These are phyloP conservation scores for Nettapus auritus DNA, from an alignment of 2,113 vertebrate genomes.

Conservation along the genomic window DNA sequence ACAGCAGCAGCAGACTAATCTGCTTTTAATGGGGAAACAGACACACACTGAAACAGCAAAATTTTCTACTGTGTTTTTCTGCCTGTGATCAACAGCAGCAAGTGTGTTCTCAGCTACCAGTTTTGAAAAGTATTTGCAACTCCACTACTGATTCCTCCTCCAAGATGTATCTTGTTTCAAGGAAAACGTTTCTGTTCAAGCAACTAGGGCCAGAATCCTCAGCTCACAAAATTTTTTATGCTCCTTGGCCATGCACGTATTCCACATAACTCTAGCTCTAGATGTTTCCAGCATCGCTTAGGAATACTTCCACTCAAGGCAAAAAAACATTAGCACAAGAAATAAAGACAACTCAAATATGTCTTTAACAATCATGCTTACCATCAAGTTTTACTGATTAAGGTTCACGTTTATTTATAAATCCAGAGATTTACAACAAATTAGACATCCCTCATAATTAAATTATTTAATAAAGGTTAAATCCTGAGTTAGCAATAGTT, in stretches of 20 bases:
- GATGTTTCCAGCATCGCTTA: not conserved
- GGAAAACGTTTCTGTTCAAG: not conserved
- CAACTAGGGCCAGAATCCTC: not conserved
- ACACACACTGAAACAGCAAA: not conserved
- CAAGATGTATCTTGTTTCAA: not conserved
- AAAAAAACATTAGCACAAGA: not conserved
- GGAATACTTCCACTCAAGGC: not conserved
- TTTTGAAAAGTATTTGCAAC: not conserved
- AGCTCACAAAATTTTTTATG: not conserved
- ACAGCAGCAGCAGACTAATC: not conserved
- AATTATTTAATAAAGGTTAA: constrained; percentile 4
- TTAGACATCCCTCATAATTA: not conserved
- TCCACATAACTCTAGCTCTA: not conserved
- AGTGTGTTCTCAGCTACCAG: not conserved
- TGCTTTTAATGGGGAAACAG: not conserved
- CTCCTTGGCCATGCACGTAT: not conserved
- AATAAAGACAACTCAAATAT: not conserved
- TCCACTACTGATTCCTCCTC: not conserved
- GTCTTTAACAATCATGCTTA: constrained; percentile 13
- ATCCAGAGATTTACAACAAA: constrained; percentile 57
- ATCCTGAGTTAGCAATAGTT: constrained; percentile 54
- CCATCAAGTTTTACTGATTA: not conserved
- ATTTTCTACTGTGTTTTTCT: not conserved
- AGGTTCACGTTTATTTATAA: constrained; percentile 53
- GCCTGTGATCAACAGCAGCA: not conserved